Base-by-base conservation (phyloP, 2,888 invertebrate genomes). In the Eremobia ochroleuca region DNA sequence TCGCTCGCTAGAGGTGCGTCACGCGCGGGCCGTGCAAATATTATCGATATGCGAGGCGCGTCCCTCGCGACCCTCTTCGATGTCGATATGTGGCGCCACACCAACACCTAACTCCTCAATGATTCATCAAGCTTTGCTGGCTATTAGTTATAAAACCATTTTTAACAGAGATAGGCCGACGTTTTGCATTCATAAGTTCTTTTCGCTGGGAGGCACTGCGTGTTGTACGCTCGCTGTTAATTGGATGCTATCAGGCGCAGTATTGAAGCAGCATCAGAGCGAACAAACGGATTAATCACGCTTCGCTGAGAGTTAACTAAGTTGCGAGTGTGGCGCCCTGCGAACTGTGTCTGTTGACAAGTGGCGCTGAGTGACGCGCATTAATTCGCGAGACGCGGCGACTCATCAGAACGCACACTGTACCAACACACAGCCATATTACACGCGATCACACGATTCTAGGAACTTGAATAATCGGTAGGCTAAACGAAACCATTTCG, bases 221-320 rank as follows among this genome's bases (percentile, higher is more conserved):
- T 25, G 37, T 37, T 37, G 15, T 46, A 25, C 59, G 21, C 25
- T 46, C 18, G 40, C 15, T 75, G 55, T 11, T 71, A 67, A 49
- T 67, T 67, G 28, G 8, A 25, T 15, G 34, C 28, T 67, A 82
- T 67, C 67, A 58, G 58, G 52, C 34, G 58, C 43, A 25, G 65
- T 62, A 70, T 62, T 82, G 78, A 64, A 72, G 70, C 31, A 55
- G 59, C 34, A 21, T 28, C 37, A 46, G 31, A 49, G 34, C 82
- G 69, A 65, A 80, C 85, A 85, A 87, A 76, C 62, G 70, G 61
- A 80, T 85, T 87, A 82, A 78, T 82, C 72, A 76, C n/a, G 68
- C 64, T 61, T 64, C 68, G 59, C 73, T 31, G 55, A 75, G 49
- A 72, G 31, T 58, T 69, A 79, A 84, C 75, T 61, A 34, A 75